Percentiles rank a stretch among this genome's conserved stretches.
Evolutionary conservation across 2,888 invertebrate genomes (phyloP).

Genomic region (Drosophila limbata): DNA sequence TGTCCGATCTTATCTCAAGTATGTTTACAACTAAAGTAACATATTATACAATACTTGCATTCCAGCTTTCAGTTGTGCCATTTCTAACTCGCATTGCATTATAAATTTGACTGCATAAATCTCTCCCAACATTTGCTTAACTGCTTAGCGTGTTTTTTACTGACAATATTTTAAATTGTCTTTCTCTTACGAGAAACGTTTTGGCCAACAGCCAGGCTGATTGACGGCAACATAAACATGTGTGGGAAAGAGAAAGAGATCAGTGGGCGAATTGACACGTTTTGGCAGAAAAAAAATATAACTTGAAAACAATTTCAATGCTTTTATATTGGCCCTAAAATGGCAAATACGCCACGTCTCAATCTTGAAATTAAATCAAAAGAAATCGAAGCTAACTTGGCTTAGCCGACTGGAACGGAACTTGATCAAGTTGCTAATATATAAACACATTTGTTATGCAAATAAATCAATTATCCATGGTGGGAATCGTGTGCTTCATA

Average conservation of each 20-base stretch:
- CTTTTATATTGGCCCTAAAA: slow-evolving; percentile 13
- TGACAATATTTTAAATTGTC: slow-evolving; percentile 37
- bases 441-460: slow-evolving; percentile 32
- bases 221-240: slow-evolving; percentile 41
- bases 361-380: slow-evolving; percentile 1
- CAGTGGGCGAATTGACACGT: slow-evolving; percentile 32
- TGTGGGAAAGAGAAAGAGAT: slow-evolving; percentile 27
- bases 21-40: not conserved
- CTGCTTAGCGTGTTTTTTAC: slow-evolving; percentile 16
- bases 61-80: not conserved
- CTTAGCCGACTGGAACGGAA: slow-evolving; percentile 18
- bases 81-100: not conserved
- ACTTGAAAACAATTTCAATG: slow-evolving; percentile 20
- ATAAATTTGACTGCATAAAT: slow-evolving; percentile 7
- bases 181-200: slow-evolving; percentile 26
- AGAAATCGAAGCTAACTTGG: not conserved
- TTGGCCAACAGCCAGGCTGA: slow-evolving; percentile 52
- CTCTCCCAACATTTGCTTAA: slow-evolving; percentile 33
- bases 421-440: slow-evolving; percentile 16
- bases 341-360: slow-evolving; percentile 24
- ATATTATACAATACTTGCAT: not conserved
- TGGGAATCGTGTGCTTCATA: slow-evolving; percentile 35
- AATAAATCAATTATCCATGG: slow-evolving; percentile 52
- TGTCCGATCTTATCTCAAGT: not conserved
- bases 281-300: slow-evolving; percentile 45